phyloP scores from a whole-genome alignment of 1,140 invertebrate genomes.

The Lutraria rhynchaena region DNA sequence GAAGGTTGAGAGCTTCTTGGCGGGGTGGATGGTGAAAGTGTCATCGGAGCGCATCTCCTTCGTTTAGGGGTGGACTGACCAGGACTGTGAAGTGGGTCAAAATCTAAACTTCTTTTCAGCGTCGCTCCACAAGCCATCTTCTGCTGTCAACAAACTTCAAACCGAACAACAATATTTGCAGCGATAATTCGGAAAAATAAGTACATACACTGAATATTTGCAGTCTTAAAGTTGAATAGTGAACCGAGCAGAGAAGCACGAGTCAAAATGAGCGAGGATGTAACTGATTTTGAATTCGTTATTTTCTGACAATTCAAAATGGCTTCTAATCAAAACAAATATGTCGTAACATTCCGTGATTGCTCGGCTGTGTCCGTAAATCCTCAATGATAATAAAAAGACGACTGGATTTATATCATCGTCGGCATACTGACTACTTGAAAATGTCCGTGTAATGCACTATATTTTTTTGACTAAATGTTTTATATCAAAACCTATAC shows the following conservation, averaged over 20 bases:
- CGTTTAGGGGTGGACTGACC: constrained; percentile 91
- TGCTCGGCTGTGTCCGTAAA: constrained; percentile 5
- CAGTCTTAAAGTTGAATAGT: too few species aligned
- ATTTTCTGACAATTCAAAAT: background rate
- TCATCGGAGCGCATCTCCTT: constrained; percentile 92
- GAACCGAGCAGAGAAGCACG: too few species aligned
- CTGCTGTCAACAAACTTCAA: constrained; percentile 12
- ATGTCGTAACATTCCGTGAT: background rate
- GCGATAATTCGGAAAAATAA: background rate
- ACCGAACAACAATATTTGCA: background rate
- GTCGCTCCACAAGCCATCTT: constrained; percentile 95
- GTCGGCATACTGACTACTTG: too few species aligned
- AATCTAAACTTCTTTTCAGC: constrained; percentile 93
- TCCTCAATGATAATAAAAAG: background rate
- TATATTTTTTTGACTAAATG: too few species aligned
- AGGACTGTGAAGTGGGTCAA: constrained; percentile 91
- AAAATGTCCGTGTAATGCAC: too few species aligned
- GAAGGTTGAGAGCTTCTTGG: constrained; percentile 85
- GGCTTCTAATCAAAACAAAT: constrained; percentile 31
- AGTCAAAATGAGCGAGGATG: background rate
- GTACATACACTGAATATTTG: too few species aligned
- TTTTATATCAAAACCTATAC: too few species aligned
- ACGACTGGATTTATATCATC: too few species aligned
- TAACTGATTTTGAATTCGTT: background rate
- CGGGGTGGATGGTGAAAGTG: constrained; percentile 87